These are phyloP conservation scores for Ornithorhynchus anatinus DNA, from an alignment of 2,113 vertebrate genomes.

Conservation along the genomic window DNA sequence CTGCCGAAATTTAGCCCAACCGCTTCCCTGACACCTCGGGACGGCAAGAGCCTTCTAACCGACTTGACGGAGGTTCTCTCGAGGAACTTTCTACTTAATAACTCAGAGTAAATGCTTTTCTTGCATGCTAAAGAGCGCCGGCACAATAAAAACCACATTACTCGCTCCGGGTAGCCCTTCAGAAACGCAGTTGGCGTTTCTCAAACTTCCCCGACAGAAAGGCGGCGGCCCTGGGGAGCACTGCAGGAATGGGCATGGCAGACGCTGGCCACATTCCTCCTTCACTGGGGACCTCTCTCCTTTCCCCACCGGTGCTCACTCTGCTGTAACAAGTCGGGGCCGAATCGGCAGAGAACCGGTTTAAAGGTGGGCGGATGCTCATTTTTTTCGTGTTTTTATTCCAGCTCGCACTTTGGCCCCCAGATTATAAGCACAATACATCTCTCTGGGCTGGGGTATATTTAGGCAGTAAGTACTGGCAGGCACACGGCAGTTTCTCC, in stretches of 20 bases:
- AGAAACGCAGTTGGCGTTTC: slow-evolving; percentile 58
- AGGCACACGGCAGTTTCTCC: slow-evolving; percentile 8
- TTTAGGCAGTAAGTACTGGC: slow-evolving; percentile 21
- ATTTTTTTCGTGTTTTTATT: slow-evolving; percentile 22
- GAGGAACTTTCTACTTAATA: slow-evolving; percentile 65
- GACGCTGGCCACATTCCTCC: too few species aligned
- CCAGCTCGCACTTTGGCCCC: slow-evolving; percentile 18
- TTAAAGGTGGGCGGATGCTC: slow-evolving; percentile 35
- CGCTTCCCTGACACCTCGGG: slow-evolving; percentile 65
- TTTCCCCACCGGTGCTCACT: too few species aligned
- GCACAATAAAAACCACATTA: slow-evolving; percentile 56
- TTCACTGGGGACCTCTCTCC: slow-evolving; percentile 45
- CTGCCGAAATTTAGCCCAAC: slow-evolving; percentile 71
- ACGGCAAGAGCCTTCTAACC: slow-evolving; percentile 60
- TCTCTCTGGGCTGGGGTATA: slow-evolving; percentile 21
- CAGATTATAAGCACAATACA: slow-evolving; percentile 25
- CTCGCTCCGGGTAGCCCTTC: slow-evolving; percentile 51
- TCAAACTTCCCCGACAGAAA: slow-evolving; percentile 54
- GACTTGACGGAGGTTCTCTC: slow-evolving; percentile 58
- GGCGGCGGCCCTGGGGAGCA: slow-evolving; percentile 51
- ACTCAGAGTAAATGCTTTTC: slow-evolving; percentile 57
- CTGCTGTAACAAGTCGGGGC: slow-evolving; percentile 34
- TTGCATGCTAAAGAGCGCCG: slow-evolving; percentile 13
- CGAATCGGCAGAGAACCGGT: slow-evolving; percentile 44
- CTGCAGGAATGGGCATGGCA: slow-evolving; percentile 52